Percentiles rank a stretch among this genome's conserved stretches.
Evolutionary conservation across 2,888 invertebrate species (phyloP).

Genomic region (Alloscopus bannaensis): DNA sequence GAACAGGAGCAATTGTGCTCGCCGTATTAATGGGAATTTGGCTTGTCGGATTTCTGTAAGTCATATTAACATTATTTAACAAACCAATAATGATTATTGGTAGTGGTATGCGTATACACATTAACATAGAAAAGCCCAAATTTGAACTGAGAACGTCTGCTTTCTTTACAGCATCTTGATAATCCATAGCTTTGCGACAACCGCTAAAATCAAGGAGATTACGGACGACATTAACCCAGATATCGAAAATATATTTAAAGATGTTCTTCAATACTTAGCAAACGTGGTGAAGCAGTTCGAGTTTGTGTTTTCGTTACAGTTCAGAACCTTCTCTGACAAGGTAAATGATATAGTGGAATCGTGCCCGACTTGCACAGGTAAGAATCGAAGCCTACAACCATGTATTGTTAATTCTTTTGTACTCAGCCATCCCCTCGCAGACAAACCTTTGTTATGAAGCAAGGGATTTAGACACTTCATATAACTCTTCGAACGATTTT

Average conservation of each 20-base stretch:
- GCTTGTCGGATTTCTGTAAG: slow-evolving; percentile 38
- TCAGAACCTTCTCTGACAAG: too few species aligned
- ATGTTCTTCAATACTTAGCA: background rate
- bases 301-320: background rate
- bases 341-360: too few species aligned
- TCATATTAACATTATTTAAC: too few species aligned
- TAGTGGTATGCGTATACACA: background rate
- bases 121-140: background rate
- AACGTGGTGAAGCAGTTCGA: background rate
- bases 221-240: background rate
- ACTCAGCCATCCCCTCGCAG: too few species aligned
- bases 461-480: too few species aligned
- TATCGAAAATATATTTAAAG: slow-evolving; percentile 2
- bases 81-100: too few species aligned
- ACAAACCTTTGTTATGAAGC: too few species aligned
- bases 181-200: slow-evolving; percentile 23
- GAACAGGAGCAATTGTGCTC: background rate
- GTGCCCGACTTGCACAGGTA: too few species aligned
- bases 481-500: too few species aligned
- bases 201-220: slow-evolving; percentile 17
- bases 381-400: too few species aligned
- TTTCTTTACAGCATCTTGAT: slow-evolving; percentile 30
- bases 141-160: background rate
- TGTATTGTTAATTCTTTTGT: too few species aligned
- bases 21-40: slow-evolving; percentile 29